phyloP scores from a whole-genome alignment of 2,797 vertebrate species.

The Hoplostethus mediterraneus region DNA sequence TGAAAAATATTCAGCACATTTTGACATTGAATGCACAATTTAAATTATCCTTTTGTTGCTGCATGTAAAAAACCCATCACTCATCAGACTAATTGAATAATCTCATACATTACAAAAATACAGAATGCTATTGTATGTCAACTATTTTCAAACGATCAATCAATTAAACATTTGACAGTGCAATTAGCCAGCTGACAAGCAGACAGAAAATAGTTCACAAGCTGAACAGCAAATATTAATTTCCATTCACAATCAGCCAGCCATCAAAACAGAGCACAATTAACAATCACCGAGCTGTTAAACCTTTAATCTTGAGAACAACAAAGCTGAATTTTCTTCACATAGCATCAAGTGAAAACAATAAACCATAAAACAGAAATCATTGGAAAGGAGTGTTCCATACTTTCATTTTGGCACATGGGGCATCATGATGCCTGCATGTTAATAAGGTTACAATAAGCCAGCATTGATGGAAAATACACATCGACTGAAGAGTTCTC shows the following conservation, averaged over 20 bases:
- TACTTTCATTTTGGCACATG: slow-evolving; percentile 18
- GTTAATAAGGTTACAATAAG: not conserved
- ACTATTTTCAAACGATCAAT: not conserved
- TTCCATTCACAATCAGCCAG: slow-evolving; percentile 10
- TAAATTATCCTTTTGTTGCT: not conserved
- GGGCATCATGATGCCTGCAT: not conserved
- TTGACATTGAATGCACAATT: not conserved
- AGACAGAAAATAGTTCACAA: not conserved
- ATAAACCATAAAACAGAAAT: not conserved
- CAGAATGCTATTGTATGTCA: not conserved
- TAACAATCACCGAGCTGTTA: slow-evolving; percentile 1
- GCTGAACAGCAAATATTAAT: slow-evolving; percentile 5
- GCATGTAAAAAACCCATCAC: not conserved
- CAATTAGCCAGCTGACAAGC: not conserved
- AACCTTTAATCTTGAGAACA: not conserved
- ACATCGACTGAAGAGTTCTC: not conserved
- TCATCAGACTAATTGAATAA: not conserved
- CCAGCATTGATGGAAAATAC: not conserved
- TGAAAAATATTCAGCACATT: too few species aligned
- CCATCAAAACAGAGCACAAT: slow-evolving; percentile 5
- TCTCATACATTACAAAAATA: slow-evolving; percentile 18
- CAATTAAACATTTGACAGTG: not conserved
- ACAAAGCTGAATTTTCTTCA: not conserved
- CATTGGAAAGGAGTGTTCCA: not conserved
- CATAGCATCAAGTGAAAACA: not conserved